A percentile compares a stretch with the other conserved stretches of the same genome.
Conservation (phyloP, 2,888 invertebrate genomes). For the Dexiosoma caninum region DNA sequence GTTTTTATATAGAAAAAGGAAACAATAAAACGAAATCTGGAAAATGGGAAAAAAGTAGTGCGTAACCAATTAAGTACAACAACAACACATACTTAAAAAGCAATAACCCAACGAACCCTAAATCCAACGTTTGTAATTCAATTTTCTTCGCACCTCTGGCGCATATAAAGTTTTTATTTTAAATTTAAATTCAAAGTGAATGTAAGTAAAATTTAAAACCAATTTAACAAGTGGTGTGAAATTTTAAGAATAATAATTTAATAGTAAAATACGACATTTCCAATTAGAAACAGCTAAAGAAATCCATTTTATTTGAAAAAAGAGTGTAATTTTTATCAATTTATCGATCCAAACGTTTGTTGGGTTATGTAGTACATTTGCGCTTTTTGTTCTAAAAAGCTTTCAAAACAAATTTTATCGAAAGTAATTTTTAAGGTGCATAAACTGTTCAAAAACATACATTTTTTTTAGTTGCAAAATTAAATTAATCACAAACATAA, state of each 20-base stretch:
- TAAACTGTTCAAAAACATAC: neutral
- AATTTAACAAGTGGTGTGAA: no score
- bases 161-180: neutral
- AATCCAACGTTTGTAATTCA: neutral
- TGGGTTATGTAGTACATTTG: neutral
- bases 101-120: neutral
- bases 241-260: no score
- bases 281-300: no score
- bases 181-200: neutral
- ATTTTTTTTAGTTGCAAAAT: neutral
- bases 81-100: neutral
- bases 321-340: no score
- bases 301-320: no score
- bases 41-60: conserved; percentile 8
- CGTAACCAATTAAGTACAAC: conserved; percentile 37
- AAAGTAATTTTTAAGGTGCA: neutral
- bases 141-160: neutral
- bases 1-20: neutral
- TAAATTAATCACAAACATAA: neutral
- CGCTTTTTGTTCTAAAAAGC: neutral
- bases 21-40: neutral
- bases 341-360: neutral
- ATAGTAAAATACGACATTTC: no score
- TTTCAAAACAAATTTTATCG: neutral
- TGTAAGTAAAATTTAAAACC: no score